Conservation (phyloP, 2,797 vertebrate genomes). For the Dipus sagitta region DNA sequence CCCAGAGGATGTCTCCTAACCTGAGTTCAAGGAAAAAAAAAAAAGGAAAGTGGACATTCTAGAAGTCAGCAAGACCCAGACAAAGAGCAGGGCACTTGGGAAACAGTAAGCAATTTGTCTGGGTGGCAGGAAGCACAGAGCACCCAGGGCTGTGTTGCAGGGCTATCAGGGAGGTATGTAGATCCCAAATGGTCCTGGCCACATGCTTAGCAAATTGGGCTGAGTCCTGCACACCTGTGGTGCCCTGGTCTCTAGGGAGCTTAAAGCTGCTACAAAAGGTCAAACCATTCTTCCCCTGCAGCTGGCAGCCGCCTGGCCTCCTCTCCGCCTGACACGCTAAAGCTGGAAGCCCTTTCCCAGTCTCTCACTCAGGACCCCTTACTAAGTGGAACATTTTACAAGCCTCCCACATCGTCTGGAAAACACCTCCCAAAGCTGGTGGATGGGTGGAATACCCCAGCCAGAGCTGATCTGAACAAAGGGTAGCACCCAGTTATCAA, state of each 20-base stretch:
- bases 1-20: not conserved
- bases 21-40: not conserved
- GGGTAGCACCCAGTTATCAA: not conserved
- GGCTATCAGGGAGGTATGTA: fast-evolving
- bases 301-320: not conserved
- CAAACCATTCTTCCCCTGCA: not conserved
- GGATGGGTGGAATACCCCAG: not conserved
- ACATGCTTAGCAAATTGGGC: not conserved
- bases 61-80: not conserved
- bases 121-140: not conserved
- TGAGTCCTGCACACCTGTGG: not conserved
- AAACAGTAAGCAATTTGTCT: not conserved
- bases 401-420: conserved; percentile 72
- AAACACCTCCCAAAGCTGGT: conserved; percentile 65
- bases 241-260: conserved; percentile 22
- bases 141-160: fast-evolving
- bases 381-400: conserved; percentile 77
- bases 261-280: not conserved
- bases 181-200: not conserved
- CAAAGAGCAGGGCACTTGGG: not conserved
- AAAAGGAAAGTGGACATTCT: not conserved
- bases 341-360: conserved; percentile 20
- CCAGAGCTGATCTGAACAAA: conserved; percentile 50
- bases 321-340: not conserved
- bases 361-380: conserved; percentile 72